Evolutionary conservation across 2,113 vertebrate species (phyloP), one percentile per base, ranked within the genome.

Genomic region (Ammospiza nelsoni): DNA sequence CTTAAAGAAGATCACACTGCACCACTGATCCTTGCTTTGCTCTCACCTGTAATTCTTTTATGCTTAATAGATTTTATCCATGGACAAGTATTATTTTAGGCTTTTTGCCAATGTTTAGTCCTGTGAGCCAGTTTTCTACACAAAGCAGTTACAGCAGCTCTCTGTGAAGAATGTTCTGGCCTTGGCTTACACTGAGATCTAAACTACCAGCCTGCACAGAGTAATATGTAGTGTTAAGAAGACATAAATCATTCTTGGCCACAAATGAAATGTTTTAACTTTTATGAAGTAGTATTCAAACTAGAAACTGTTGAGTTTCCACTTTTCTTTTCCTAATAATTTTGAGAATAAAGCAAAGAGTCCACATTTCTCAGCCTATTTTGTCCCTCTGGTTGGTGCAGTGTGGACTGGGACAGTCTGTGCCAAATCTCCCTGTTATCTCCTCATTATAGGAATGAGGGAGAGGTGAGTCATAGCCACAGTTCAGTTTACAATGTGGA

Each of bases 41-140:
- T 95, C 74, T 91, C 41, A 73, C 55, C 67, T 88, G 29, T 91
- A 88, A 90, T 90, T 90, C 78, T 95, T 94, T 77, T 55, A 83
- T 0, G 1, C 29, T 92, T 94, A 94, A 86, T 92, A 95, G 67
- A 63, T 91, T 97, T 96, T 51, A 79, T 90, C 79, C 82, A 55
- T 48, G 67, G 55, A 63, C 57, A 83, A 85, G 43, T 69, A 91
- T 89, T 79, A 54, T 85, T 94, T 95, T 90, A 88, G 90, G 87
- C 84, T 85, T 95, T 95, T 95, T 92, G 94, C 89, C 89, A 94
- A 2, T 55, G 63, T 91, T 94, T 87, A 77, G 57, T 74, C 49
- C 74, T 72, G 49, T 33, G 71, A 87, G 43, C 16, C 82, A 85
- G 62, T 92, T 92, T 94, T 71, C 87, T 83, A 21, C 25, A 85